Evolutionary conservation across 2,888 invertebrate genomes (phyloP).

Genomic region (Synergus gifuensis): DNA sequence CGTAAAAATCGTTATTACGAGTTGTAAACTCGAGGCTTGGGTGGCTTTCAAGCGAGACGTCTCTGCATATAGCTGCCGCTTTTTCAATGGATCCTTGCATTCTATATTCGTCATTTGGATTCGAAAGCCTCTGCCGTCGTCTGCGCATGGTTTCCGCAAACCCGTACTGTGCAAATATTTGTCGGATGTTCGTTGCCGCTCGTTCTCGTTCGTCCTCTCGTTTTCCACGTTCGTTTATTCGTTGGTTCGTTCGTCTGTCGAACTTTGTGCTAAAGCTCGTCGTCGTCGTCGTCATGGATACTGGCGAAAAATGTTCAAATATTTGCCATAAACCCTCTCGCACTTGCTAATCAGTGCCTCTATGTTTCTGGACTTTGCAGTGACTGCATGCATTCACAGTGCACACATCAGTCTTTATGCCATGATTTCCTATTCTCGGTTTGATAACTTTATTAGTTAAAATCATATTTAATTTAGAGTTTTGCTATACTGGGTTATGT

Average conservation of each 20-base stretch:
- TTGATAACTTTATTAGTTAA: slow-evolving; percentile 23
- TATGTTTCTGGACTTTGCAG: slow-evolving; percentile 55
- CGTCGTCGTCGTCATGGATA: slow-evolving; percentile 67
- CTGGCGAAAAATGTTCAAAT: slow-evolving; percentile 67
- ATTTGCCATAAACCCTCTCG: slow-evolving; percentile 56
- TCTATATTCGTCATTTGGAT: slow-evolving; percentile 33
- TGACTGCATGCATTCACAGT: slow-evolving; percentile 43
- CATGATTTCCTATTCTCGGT: slow-evolving; percentile 10
- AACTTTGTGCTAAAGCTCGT: slow-evolving; percentile 55
- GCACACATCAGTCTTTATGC: slow-evolving; percentile 2
- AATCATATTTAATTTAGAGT: neutral
- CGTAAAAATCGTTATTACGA: slow-evolving; percentile 34
- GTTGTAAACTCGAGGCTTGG: slow-evolving; percentile 3
- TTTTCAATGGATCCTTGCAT: slow-evolving; percentile 30
- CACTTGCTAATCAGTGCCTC: slow-evolving; percentile 59
- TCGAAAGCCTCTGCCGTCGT: slow-evolving; percentile 43
- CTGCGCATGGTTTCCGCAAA: slow-evolving; percentile 62
- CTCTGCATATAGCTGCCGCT: slow-evolving; percentile 11
- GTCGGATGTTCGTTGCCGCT: slow-evolving; percentile 63
- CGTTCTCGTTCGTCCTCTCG: slow-evolving; percentile 53
- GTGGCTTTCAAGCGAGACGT: slow-evolving; percentile 25
- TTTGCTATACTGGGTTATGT: neutral
- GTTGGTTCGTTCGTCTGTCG: slow-evolving; percentile 53
- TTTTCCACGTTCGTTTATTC: slow-evolving; percentile 55
- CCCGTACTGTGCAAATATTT: slow-evolving; percentile 68